Evolutionary conservation across 30 jellyfish, hydroid and myxozoan species (phyloP), one percentile per base, ranked within the genome.

Genomic region (Haliclystus octoradiatus): DNA sequence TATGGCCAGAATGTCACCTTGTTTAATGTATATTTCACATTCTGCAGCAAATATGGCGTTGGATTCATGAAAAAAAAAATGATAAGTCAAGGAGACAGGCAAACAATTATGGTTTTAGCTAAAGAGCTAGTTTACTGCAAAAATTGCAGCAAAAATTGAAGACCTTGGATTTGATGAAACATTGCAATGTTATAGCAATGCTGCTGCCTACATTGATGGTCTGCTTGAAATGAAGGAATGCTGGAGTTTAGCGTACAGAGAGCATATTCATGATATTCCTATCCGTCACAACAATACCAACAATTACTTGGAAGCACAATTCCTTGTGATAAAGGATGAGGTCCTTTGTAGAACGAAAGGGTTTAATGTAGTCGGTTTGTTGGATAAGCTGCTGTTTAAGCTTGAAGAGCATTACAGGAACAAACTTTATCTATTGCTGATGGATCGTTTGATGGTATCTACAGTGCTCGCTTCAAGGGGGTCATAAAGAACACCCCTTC

Each of bases 371-470:
- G 33, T 22, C 72, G 72, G 49, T 19, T 22, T 1, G 63, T 25
- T 62, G 19, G 49, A 62, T 25, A 29, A 47, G 28, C 2, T 62
- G 1, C 25, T 47, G 28, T 26, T 19, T 1, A 47, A 62, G 3
- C 62, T 62, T 2, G 72, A 62, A 3, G 3, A 13, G 22, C 72
- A 62, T 13, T 62, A 30, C 49, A 62, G 28, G 33, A 30, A 62
- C 3, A 62, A 62, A 30, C 13, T 33, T 30, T 62, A 25, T 33
- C 33, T 26, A 29, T 1, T 2, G 46, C 28, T 23, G 72, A 3
- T 3, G 72, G 69, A 14, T 7, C 33, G 13, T 57, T 57, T 57
- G 69, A 57, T 57, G 69, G 69, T 7, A 19, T 13, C 29, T 57
- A 13, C 32, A 57, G 69, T 13, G 24, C 23, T 25, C 14, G 69